Percentiles rank a stretch among this genome's conserved stretches.
These are phyloP conservation scores for Huso huso DNA, from an alignment of 2,797 vertebrate species.

Conservation along the genomic window DNA sequence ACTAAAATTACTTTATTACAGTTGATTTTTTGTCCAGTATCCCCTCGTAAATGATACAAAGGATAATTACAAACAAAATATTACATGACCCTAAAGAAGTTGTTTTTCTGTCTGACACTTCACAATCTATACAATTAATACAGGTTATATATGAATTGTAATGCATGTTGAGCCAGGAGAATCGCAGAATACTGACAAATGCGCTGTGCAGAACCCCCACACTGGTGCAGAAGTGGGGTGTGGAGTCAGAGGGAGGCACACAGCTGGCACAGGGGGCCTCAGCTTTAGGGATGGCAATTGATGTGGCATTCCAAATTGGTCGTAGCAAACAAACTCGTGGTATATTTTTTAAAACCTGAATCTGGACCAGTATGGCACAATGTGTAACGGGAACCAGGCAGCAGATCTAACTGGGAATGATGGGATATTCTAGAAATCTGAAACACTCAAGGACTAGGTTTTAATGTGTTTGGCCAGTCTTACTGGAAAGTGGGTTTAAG, in stretches of 20 bases:
- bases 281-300: constrained; percentile 1
- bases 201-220: constrained; percentile 76
- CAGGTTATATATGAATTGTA: constrained; percentile 93
- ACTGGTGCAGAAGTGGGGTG: constrained; percentile 30
- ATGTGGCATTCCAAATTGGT: no score
- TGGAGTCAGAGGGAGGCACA: constrained; percentile 13
- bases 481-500: no score
- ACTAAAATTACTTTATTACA: constrained; percentile 99
- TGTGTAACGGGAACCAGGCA: no score
- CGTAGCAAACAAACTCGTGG: no score
- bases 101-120: constrained; percentile 79
- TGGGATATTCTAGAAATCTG: no score
- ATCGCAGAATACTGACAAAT: constrained; percentile 85
- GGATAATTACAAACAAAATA: constrained; percentile 52
- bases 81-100: constrained; percentile 82
- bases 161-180: constrained; percentile 87
- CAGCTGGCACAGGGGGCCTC: constrained; percentile 27
- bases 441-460: no score
- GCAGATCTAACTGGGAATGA: no score
- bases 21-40: constrained; percentile 91
- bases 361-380: no score
- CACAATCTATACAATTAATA: constrained; percentile 99
- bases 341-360: no score
- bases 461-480: no score
- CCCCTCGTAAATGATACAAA: constrained; percentile 91